Conservation (phyloP, 2,113 vertebrate species). For the Oryzias melastigma region DNA sequence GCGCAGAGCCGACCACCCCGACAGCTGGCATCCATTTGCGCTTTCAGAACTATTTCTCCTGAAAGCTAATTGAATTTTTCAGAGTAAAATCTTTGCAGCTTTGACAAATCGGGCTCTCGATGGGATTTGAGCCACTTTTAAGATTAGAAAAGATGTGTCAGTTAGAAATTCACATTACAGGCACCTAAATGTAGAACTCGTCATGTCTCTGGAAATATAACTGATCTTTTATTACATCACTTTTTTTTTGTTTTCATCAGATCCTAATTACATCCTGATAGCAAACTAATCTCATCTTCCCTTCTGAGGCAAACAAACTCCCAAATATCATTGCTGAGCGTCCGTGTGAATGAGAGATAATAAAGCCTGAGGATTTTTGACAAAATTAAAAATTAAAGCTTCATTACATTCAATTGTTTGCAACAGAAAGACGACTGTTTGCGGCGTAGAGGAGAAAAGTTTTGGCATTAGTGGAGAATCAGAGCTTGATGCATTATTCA, state of each 20-base stretch:
- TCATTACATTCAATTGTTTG: not conserved
- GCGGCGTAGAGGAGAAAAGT: too few relatives aligned
- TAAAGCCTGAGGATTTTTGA: constrained; percentile 5
- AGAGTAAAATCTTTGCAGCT: not conserved
- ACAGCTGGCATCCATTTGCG: not conserved
- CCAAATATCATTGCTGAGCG: not conserved
- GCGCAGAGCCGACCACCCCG: not conserved
- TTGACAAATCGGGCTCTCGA: not conserved
- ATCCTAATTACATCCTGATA: constrained; percentile 56
- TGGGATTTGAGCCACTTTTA: not conserved
- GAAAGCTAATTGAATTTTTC: not conserved
- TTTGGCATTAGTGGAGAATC: too few relatives aligned
- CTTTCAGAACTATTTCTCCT: not conserved
- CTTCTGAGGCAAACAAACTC: constrained; percentile 49
- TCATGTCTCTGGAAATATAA: constrained; percentile 22
- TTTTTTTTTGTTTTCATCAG: constrained; percentile 41
- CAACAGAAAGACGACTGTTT: too few relatives aligned
- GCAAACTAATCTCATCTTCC: constrained; percentile 50
- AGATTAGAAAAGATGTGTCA: too few relatives aligned
- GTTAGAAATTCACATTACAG: constrained; percentile 9
- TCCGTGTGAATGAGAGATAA: not conserved
- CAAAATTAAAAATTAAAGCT: constrained; percentile 34
- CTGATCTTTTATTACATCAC: constrained; percentile 29
- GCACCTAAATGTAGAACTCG: constrained; percentile 20
- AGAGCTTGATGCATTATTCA: too few relatives aligned